Evolutionary conservation across 2,113 vertebrate species (phyloP), one percentile per base, ranked within the genome.

Genomic region (Gasterosteus aculeatus): DNA sequence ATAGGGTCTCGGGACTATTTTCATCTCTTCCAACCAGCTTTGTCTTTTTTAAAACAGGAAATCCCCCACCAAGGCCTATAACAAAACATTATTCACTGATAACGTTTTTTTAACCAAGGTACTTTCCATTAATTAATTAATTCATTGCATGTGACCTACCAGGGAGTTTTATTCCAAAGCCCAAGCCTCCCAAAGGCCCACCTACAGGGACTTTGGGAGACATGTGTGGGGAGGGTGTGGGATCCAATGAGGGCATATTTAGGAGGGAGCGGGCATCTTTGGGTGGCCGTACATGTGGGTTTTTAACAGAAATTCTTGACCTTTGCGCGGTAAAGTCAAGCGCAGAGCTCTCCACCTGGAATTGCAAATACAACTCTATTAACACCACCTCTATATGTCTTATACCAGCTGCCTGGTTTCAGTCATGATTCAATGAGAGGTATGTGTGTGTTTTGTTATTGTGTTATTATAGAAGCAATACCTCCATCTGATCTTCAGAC

Each of bases 241-340:
- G 92, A 3, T 90, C 87, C 51, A 83, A 3, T 2, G 93, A 94
- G 29, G 92, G 85, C 83, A 69, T 94, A 6, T 90, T 53, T 0
- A 95, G 78, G 29, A 95, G 89, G 7, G 81, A 79, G 58, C 92
- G 92, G n/a, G 91, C 89, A 71, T 95, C 85, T 77, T 75, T 93
- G 4, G 94, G 93, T 1, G 89, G 92, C 14, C 94, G 89, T 3
- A 82, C 78, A 6, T 26, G 74, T 14, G 82, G 92, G 71, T 93
- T 94, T 74, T 94, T 94, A 41, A 94, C 83, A 19, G 91, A 70
- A 10, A 95, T 93, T 72, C 93, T 88, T 26, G 87, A 92, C 75
- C 75, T 94, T 79, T 94, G 93, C 3, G 85, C 38, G 7, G 87
- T 80, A 33, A 93, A 92, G 82, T 95, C 92, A 74, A 95, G 75